phyloP scores from a whole-genome alignment of 2,113 vertebrate genomes.

The Catharus fuscescens region DNA sequence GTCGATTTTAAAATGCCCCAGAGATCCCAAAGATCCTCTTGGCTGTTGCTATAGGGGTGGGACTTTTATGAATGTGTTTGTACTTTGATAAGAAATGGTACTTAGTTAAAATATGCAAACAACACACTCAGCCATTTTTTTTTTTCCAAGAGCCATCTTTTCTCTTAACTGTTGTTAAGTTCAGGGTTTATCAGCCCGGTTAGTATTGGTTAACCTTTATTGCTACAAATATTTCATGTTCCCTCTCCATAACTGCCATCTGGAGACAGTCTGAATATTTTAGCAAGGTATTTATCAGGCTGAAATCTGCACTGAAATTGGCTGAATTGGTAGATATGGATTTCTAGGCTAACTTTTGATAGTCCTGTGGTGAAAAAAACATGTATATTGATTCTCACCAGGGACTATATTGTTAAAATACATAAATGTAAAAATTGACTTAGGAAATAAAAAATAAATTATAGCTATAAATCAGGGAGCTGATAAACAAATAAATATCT shows the following conservation, averaged over 20 bases:
- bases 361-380: neutral
- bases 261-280: neutral
- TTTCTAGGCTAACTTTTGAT: neutral
- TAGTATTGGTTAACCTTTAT: slow-evolving; percentile 11
- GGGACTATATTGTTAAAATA: slow-evolving; percentile 55
- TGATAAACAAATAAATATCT: slow-evolving; percentile 75
- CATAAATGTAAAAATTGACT: slow-evolving; percentile 66
- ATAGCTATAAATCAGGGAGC: slow-evolving; percentile 58
- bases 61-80: neutral
- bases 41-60: slow-evolving; percentile 10
- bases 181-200: slow-evolving; percentile 22
- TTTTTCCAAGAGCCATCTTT: neutral
- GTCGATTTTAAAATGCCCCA: slow-evolving; percentile 10
- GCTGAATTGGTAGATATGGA: neutral
- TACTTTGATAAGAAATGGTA: slow-evolving; percentile 33
- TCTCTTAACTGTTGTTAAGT: neutral
- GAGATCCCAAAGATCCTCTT: slow-evolving; percentile 26
- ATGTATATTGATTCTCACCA: neutral
- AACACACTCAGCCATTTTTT: neutral
- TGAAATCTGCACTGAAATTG: neutral
- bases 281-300: slow-evolving; percentile 3
- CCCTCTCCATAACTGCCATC: neutral
- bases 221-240: neutral
- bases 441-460: slow-evolving; percentile 57
- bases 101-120: neutral